Conservation (phyloP, 2,888 invertebrate species). For the Frankliniella intonsa region DNA sequence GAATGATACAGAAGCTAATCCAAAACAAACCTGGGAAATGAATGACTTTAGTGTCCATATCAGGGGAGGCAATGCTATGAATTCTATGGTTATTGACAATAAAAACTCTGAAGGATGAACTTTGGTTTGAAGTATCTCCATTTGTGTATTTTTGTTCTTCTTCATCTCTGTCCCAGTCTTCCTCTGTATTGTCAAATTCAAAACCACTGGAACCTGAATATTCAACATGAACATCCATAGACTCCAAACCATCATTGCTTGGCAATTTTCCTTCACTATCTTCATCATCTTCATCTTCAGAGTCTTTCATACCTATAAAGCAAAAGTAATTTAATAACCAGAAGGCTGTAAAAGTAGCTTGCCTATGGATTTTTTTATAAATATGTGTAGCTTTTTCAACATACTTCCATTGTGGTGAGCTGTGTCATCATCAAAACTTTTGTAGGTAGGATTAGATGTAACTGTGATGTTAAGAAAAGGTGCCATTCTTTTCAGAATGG, state of each 20-base stretch:
- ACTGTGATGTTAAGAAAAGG: conserved; percentile 29
- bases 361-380: neutral
- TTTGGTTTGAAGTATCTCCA: neutral
- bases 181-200: neutral
- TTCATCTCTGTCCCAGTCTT: conserved; percentile 10
- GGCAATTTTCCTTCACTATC: neutral
- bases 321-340: neutral
- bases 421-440: conserved; percentile 3
- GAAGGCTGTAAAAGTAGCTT: too few relatives aligned
- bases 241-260: neutral
- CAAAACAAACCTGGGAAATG: conserved; percentile 32
- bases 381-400: too few relatives aligned
- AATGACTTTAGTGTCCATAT: conserved; percentile 23
- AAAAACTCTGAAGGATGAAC: neutral
- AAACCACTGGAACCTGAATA: neutral
- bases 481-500: conserved; percentile 34
- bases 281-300: neutral
- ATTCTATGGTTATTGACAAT: conserved; percentile 9
- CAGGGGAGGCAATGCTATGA: neutral
- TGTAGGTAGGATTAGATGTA: neutral
- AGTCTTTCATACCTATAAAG: conserved; percentile 2
- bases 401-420: neutral
- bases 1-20: too few relatives aligned
- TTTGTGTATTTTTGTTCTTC: neutral
- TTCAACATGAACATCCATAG: conserved; percentile 3